Conservation (phyloP, 2,888 invertebrate genomes). For the Steinernema hermaphroditum region DNA sequence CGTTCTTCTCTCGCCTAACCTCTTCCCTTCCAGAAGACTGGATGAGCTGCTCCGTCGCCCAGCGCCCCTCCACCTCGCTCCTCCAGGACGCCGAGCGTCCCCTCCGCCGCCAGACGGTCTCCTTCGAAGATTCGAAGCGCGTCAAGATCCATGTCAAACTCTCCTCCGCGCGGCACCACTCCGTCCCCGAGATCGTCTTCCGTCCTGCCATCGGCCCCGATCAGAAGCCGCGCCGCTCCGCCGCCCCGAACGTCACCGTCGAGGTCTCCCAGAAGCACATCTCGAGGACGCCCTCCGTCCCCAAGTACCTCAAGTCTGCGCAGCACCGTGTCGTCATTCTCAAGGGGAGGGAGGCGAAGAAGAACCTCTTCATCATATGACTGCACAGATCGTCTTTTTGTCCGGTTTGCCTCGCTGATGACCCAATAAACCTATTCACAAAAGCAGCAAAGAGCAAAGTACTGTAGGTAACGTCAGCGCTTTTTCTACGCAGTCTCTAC, state of each 20-base stretch:
- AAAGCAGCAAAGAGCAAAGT: too few relatives aligned
- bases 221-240: background rate
- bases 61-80: slow-evolving; percentile 17
- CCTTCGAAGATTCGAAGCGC: slow-evolving; percentile 8
- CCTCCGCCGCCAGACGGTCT: background rate
- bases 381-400: background rate
- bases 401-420: background rate
- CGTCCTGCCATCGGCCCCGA: background rate
- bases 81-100: background rate
- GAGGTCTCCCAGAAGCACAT: slow-evolving; percentile 24
- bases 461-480: too few relatives aligned
- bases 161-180: slow-evolving; percentile 16
- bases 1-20: background rate
- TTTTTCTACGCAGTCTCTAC: too few relatives aligned
- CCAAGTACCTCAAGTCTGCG: slow-evolving; percentile 1
- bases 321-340: background rate
- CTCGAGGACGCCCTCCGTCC: background rate
- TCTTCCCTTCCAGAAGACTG: background rate
- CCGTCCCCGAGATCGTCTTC: slow-evolving; percentile 11
- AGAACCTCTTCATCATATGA: slow-evolving; percentile 22
- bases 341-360: background rate
- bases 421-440: background rate
- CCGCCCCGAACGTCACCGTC: background rate
- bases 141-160: slow-evolving; percentile 12
- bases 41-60: slow-evolving; percentile 5